These are phyloP conservation scores for Botia kubotai DNA, from an alignment of 2,797 vertebrate genomes.

Conservation along the genomic window DNA sequence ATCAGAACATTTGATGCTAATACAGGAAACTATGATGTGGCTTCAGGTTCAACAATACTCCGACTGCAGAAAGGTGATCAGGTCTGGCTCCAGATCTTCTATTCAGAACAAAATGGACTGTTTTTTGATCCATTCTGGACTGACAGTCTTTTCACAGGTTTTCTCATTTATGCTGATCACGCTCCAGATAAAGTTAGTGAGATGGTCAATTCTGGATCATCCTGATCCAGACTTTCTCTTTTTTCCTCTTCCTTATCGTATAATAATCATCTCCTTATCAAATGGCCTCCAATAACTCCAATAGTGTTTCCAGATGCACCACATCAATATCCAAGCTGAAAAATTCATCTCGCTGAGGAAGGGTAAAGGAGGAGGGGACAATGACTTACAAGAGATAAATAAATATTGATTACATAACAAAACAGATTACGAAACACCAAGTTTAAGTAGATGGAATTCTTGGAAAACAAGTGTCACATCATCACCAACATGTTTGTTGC, in stretches of 20 bases:
- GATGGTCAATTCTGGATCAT: slow-evolving; percentile 65
- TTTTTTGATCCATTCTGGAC: slow-evolving; percentile 98
- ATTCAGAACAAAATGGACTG: slow-evolving; percentile 95
- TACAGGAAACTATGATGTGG: slow-evolving; percentile 94
- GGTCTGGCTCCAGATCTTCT: slow-evolving; percentile 98
- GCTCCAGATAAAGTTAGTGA: slow-evolving; percentile 80
- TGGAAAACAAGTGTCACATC: neutral
- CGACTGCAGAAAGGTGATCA: slow-evolving; percentile 85
- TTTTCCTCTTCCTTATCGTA: neutral
- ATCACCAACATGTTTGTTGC: no score
- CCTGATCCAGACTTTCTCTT: slow-evolving; percentile 48
- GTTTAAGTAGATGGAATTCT: neutral
- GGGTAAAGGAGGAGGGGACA: no score
- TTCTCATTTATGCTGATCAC: slow-evolving; percentile 92
- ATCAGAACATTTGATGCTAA: slow-evolving; percentile 97
- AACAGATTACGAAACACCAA: slow-evolving; percentile 2
- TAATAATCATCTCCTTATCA: neutral
- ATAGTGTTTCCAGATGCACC: neutral
- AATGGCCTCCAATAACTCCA: neutral
- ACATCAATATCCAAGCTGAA: neutral
- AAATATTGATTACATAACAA: neutral
- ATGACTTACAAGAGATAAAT: neutral
- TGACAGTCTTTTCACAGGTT: slow-evolving; percentile 96
- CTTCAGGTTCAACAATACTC: slow-evolving; percentile 93
- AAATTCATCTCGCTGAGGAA: no score